A percentile compares a stretch with the other conserved stretches of the same genome.
Evolutionary conservation across 2,888 invertebrate species (phyloP).

Genomic region (Thysanoteuthis rhombus): DNA sequence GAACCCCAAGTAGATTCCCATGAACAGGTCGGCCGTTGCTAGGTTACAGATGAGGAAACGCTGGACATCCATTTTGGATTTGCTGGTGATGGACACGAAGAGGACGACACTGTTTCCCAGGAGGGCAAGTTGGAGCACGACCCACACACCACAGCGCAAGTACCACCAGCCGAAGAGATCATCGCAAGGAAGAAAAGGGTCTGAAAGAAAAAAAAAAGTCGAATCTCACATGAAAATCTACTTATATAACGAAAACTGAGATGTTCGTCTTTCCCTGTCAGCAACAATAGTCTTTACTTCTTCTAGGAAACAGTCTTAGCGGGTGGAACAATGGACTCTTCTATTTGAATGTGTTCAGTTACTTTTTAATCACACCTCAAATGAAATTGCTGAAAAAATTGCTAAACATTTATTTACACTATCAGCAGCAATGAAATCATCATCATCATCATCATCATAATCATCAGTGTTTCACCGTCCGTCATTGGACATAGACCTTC

Average conservation of each 20-base stretch:
- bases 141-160: slow-evolving; percentile 94
- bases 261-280: no score
- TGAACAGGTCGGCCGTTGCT: slow-evolving; percentile 95
- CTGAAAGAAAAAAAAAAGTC: slow-evolving; percentile 67
- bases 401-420: no score
- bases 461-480: no score
- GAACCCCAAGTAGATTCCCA: slow-evolving; percentile 94
- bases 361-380: no score
- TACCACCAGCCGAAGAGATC: slow-evolving; percentile 99
- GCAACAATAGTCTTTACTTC: background rate
- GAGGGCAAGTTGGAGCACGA: slow-evolving; percentile 93
- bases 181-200: slow-evolving; percentile 93
- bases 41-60: slow-evolving; percentile 95
- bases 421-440: no score
- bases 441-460: no score
- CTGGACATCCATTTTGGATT: slow-evolving; percentile 95
- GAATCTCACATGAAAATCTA: background rate
- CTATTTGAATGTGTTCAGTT: no score
- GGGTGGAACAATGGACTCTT: no score
- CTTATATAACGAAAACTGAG: background rate
- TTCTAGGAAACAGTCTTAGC: no score
- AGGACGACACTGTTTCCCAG: slow-evolving; percentile 96
- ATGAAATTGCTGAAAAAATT: no score
- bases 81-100: slow-evolving; percentile 88
- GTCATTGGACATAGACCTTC: no score